A percentile compares a stretch with the other conserved stretches of the same genome.
These are phyloP conservation scores for Macrostomum lignano DNA, from an alignment of 1,140 invertebrate species.

Conservation along the genomic window DNA sequence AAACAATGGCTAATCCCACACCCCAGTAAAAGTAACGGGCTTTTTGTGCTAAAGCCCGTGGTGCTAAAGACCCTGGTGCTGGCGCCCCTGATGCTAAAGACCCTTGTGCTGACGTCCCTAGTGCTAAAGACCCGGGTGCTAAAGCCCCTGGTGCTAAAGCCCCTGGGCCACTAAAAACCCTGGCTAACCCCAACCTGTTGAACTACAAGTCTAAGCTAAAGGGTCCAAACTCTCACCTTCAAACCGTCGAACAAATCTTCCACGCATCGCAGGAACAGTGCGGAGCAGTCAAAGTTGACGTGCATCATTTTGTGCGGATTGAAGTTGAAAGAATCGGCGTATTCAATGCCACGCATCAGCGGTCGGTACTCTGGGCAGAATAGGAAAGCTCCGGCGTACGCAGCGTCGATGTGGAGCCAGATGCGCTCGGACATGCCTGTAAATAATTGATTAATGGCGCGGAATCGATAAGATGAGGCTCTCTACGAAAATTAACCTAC, in stretches of 20 bases:
- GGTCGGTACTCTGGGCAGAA: conserved; percentile 71
- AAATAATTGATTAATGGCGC: too few relatives aligned
- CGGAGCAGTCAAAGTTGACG: conserved; percentile 32
- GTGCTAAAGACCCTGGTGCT: too few relatives aligned
- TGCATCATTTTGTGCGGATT: conserved; percentile 32
- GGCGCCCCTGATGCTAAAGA: too few relatives aligned
- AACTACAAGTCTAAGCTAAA: conserved; percentile 28
- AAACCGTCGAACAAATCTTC: too few relatives aligned
- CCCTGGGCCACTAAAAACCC: conserved; percentile 38
- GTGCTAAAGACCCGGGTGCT: too few relatives aligned
- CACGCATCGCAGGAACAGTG: too few relatives aligned
- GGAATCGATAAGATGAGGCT: too few relatives aligned
- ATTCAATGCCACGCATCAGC: conserved; percentile 55
- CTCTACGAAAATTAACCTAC: too few relatives aligned
- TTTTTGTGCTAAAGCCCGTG: too few relatives aligned
- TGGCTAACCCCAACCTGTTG: conserved; percentile 77
- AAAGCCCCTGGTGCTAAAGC: conserved; percentile 31
- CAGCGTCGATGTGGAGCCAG: conserved; percentile 75
- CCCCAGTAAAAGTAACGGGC: too few relatives aligned
- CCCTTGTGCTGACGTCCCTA: too few relatives aligned
- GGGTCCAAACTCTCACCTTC: conserved; percentile 36
- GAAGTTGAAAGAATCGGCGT: conserved; percentile 31
- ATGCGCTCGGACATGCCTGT: conserved; percentile 40
- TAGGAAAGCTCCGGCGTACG: conserved; percentile 59
- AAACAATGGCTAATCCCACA: too few relatives aligned